A percentile compares a stretch with the other conserved stretches of the same genome.
phyloP scores from a whole-genome alignment of 1,140 invertebrate genomes.

The Matsumurasca onukii region DNA sequence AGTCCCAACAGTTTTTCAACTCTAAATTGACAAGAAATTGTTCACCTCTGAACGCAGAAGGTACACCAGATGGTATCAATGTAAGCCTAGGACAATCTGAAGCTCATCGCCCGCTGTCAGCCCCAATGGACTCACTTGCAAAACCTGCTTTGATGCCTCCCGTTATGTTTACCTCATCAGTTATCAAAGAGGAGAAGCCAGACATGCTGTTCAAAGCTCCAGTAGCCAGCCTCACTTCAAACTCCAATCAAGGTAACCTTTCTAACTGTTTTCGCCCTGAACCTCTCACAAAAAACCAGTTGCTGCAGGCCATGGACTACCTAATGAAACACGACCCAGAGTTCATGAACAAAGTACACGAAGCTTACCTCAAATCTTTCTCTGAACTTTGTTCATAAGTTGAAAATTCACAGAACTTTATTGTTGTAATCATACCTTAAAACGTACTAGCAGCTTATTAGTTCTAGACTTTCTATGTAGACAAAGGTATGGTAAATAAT shows the following conservation, averaged over 20 bases:
- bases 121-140: slow-evolving; percentile 53
- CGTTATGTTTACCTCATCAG: slow-evolving; percentile 71
- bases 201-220: slow-evolving; percentile 1
- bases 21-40: slow-evolving; percentile 36
- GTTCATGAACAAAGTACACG: slow-evolving; percentile 84
- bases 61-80: too few relatives aligned
- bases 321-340: slow-evolving; percentile 83
- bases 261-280: slow-evolving; percentile 52
- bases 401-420: too few relatives aligned
- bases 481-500: too few relatives aligned
- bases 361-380: slow-evolving; percentile 85
- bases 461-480: too few relatives aligned
- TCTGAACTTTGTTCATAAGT: slow-evolving; percentile 67
- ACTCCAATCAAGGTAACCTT: slow-evolving; percentile 33
- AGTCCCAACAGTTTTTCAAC: slow-evolving; percentile 39
- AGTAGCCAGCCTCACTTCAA: slow-evolving; percentile 31
- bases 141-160: slow-evolving; percentile 77
- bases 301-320: slow-evolving; percentile 85
- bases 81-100: not conserved
- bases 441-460: too few relatives aligned
- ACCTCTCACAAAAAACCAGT: slow-evolving; percentile 80
- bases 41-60: slow-evolving; percentile 30
- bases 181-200: slow-evolving; percentile 35
- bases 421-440: too few relatives aligned
- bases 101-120: slow-evolving; percentile 45